Evolutionary conservation across 2,113 vertebrate species (phyloP), one percentile per base, ranked within the genome.

Genomic region (Corvus cornix): DNA sequence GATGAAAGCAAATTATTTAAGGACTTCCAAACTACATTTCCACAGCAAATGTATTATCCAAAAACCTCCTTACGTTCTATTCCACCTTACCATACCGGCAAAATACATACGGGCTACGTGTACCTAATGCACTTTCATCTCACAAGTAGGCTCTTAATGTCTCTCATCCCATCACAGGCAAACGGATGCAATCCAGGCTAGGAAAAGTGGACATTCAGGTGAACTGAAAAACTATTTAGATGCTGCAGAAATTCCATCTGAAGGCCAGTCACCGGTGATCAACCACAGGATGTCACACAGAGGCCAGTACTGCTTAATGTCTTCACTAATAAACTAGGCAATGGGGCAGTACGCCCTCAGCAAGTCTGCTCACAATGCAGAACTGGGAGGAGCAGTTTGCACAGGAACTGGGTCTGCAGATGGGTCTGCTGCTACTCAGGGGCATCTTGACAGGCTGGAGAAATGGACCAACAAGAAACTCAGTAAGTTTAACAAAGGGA

Each of bases 1-100:
- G 67, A 89, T 37, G 49, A 64, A 89, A 84, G 44, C 17, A 89
- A 91, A 89, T 59, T 79, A 62, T 56, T 94, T 79, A 87, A 93
- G 33, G 35, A 78, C 13, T 78, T 89, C 16, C 69, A 89, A 59
- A 48, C 11, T 10, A 48, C 12, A 68, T n/a, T 91, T 82, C 33
- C 23, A 64, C 12, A 56, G 37, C 31, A 88, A 83, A 43, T 8
- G 6, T 49, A n/a, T 58, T 37, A 79, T 24, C 79, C 63, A 24
- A 72, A 80, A 80, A 69, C 5, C 8, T 59, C 51, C 33, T 84
- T 62, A 66, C 51, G 7, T 89, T 69, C 80, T 81, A 13, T 41
- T 74, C 15, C 10, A 26, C 49, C 17, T 39, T 24, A 81, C 8
- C 15, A 6, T 12, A 46, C 3, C 7, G 13, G 28, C 30, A 30